Percentiles rank a stretch among this genome's conserved stretches.
These are phyloP conservation scores for Cotesia congregata DNA, from an alignment of 2,888 invertebrate genomes.

Conservation along the genomic window DNA sequence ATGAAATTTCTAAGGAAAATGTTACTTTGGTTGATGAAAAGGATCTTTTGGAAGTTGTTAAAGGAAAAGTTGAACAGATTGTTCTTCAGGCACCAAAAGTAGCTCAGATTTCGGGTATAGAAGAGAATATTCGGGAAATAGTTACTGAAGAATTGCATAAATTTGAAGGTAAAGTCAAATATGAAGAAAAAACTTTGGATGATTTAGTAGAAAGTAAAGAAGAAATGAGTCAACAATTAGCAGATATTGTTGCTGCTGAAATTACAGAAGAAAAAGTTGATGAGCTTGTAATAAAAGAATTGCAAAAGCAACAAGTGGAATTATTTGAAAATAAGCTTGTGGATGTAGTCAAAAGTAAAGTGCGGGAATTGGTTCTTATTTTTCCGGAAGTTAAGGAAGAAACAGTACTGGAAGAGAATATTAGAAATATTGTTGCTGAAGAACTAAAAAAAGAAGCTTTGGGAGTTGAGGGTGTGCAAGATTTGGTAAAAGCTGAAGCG, in stretches of 20 bases:
- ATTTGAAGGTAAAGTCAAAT: not conserved
- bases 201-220: conserved; percentile 15
- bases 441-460: conserved; percentile 23
- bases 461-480: conserved; percentile 19
- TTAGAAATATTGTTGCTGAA: conserved; percentile 27
- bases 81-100: conserved; percentile 48
- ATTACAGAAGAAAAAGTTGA: conserved; percentile 26
- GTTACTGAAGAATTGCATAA: conserved; percentile 18
- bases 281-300: conserved; percentile 35
- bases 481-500: conserved; percentile 25
- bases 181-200: not conserved
- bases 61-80: conserved; percentile 48
- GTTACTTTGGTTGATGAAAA: conserved; percentile 20
- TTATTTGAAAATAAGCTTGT: conserved; percentile 4
- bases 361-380: conserved; percentile 2
- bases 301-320: conserved; percentile 37
- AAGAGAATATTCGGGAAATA: conserved; percentile 38
- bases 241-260: not conserved
- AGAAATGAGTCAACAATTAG: conserved; percentile 3
- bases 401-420: conserved; percentile 32
- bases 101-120: conserved; percentile 43
- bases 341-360: conserved; percentile 13
- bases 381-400: conserved; percentile 25
- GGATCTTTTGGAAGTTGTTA: conserved; percentile 20
- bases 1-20: conserved; percentile 21